Base-by-base conservation (phyloP, 1,140 invertebrate species). In the Drosophila repletoides region DNA sequence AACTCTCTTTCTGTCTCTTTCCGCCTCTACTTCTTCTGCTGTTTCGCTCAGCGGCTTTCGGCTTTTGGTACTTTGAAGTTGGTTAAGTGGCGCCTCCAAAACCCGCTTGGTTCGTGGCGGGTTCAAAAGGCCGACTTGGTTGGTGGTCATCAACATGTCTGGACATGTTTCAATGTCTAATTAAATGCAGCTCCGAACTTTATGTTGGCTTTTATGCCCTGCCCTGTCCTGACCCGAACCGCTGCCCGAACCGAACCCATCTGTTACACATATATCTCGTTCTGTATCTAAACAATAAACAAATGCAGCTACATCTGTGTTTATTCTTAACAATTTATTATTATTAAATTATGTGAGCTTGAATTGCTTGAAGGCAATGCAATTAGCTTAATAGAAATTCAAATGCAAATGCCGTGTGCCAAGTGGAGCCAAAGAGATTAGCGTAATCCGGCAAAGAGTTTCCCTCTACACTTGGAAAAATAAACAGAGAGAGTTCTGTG, bases 311-410 rank as follows among this genome's bases (percentile, higher is more conserved):
- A 52, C 38, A 63, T 58, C 65, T 63, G 41, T 34, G 43, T 53
- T 52, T 38, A 43, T 34, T 64, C 64, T 76, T 46, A 70, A 69
- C 67, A 52, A 56, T 69, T 76, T 45, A 61, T 67, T 61, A 61
- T 46, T 52, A 56, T 45, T 46, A 24, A 61, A 53, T 33, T 48
- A 22, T 24, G 63, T 66, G 45, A 38, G 60, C 40, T 64, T 49
- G 67, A 63, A 68, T 68, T 64, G 68, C 49, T 33, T 48, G 59
- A 38, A 52, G 59, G 60, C 74, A 66, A 63, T 71, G 74, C 74
- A 77, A 84, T 80, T 80, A 81, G 64, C 76, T 72, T 81, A 80
- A 80, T 80, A 76, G 67, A 81, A 81, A 80, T 84, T 83, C 79
- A 84, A 84, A 77, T 74, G 65, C 79, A 72, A n/a, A n/a, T 67